Percentiles rank a stretch among this genome's conserved stretches.
These are phyloP conservation scores for Gulo gulo DNA, from an alignment of 2,113 vertebrate genomes.

Conservation along the genomic window DNA sequence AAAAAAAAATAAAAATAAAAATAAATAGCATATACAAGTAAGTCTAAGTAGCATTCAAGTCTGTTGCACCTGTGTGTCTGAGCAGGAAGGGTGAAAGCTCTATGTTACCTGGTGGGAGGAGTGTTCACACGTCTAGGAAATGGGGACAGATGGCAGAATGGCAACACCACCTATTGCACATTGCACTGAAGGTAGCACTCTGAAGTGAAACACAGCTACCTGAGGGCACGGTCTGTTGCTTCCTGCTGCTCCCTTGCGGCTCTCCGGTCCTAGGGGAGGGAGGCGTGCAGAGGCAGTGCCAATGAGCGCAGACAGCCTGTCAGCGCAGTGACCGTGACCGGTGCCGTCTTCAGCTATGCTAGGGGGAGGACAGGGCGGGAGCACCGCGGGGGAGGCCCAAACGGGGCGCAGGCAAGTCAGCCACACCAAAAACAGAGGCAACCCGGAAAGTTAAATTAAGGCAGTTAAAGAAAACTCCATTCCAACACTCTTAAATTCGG, in stretches of 20 bases:
- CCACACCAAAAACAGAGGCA: slow-evolving; percentile 66
- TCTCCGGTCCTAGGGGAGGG: slow-evolving; percentile 51
- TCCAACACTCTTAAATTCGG: slow-evolving; percentile 71
- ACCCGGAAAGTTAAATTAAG: slow-evolving; percentile 79
- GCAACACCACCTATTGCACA: slow-evolving; percentile 79
- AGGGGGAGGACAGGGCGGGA: neutral
- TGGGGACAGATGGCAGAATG: slow-evolving; percentile 29
- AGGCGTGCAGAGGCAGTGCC: slow-evolving; percentile 31
- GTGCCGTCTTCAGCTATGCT: neutral
- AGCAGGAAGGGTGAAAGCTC: slow-evolving; percentile 57
- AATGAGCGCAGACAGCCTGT: neutral
- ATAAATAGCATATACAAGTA: slow-evolving; percentile 96
- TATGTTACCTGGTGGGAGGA: slow-evolving; percentile 67
- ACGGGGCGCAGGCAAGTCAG: slow-evolving; percentile 1
- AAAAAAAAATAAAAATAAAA: slow-evolving; percentile 88
- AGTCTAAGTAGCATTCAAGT: slow-evolving; percentile 83
- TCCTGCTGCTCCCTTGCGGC: slow-evolving; percentile 7
- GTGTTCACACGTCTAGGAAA: slow-evolving; percentile 62
- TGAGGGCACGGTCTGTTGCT: slow-evolving; percentile 40
- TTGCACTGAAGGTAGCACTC: slow-evolving; percentile 69
- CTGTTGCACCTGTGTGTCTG: slow-evolving; percentile 73
- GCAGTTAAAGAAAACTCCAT: slow-evolving; percentile 72
- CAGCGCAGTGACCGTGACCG: neutral
- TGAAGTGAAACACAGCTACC: slow-evolving; percentile 60
- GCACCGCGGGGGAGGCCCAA: neutral